phyloP scores from a whole-genome alignment of 2,797 vertebrate species.

The Scolopax bukidnonensis region DNA sequence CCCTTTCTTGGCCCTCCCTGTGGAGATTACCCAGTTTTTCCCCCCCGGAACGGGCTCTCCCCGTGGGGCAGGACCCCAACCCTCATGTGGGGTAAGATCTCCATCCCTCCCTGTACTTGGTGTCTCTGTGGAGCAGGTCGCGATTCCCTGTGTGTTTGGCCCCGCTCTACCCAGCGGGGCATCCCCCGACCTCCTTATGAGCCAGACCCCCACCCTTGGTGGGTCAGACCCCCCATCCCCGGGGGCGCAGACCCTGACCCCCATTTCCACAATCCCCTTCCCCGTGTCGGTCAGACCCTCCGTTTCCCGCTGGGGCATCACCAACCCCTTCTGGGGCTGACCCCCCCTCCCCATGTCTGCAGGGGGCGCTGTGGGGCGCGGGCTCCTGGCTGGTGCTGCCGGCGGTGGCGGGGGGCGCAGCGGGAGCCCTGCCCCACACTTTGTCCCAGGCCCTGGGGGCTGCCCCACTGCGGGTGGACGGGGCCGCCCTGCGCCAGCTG shows the following conservation, averaged over 20 bases:
- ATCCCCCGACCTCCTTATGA: neutral
- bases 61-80: neutral
- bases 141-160: neutral
- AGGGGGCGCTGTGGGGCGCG: too few species aligned
- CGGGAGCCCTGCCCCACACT: too few species aligned
- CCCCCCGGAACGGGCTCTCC: neutral
- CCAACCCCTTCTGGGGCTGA: accelerated
- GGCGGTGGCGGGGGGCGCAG: too few species aligned
- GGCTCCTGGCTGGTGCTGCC: too few species aligned
- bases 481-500: too few species aligned
- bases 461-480: too few species aligned
- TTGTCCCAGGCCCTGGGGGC: too few species aligned
- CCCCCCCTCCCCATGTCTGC: too few species aligned
- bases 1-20: neutral
- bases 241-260: neutral
- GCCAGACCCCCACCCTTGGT: neutral
- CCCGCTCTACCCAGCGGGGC: too few species aligned
- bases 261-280: accelerated
- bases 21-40: neutral
- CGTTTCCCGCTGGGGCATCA: accelerated
- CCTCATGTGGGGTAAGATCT: neutral
- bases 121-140: neutral
- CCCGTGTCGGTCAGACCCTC: neutral
- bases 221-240: neutral
- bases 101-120: neutral